Base-by-base conservation (phyloP, 2,113 vertebrate species). In the Syngnathoides biaculeatus region DNA sequence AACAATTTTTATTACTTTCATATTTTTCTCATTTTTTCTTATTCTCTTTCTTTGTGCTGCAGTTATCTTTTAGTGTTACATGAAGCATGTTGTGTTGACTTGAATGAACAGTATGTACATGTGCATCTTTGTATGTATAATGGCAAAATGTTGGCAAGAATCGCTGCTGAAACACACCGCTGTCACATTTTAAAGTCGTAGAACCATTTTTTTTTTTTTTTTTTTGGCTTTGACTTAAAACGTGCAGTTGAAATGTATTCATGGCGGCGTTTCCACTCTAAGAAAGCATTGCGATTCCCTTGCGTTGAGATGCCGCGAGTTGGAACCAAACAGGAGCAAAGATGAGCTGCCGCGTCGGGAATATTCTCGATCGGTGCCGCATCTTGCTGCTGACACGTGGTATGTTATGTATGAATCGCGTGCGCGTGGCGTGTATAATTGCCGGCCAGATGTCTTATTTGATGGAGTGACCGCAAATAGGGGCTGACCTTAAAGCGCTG, bases 401-500 rank as follows among this genome's bases (percentile, higher is more conserved):
- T 5, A 3, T 13, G 5, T 58, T 14, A 14, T 22, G 19, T 15
- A 42, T 15, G 20, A 24, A 14, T 5, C 12, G 1, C 39, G 11
- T 22, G 43, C 8, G 26, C 1, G 56, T 40, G 14, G 58, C 17
- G 2, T 50, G 66, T 52, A 42, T 68, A 68, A 62, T 62, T 67
- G 71, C 63, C 30, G 12, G 11, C 15, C 15, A 35, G 58, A 42
- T 47, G 67, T 79, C 61, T 81, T 86, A 26, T 53, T 84, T 88
- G 85, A 89, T 82, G 79, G 86, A 87, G 86, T 84, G 87, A 84
- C 75, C 86, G 70, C 75, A 88, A 91, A 90, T 88, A 82, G 86
- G 80, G 77, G 74, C 69, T 87, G 90, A 92, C 91, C 91, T 92
- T 92, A 91, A 87, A 84, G 89, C 80, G 81, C 80, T 89, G 90